Percentiles rank a stretch among this genome's conserved stretches.
Evolutionary conservation across 2,797 vertebrate genomes (phyloP).

Genomic region (Pangasius mekongensis): DNA sequence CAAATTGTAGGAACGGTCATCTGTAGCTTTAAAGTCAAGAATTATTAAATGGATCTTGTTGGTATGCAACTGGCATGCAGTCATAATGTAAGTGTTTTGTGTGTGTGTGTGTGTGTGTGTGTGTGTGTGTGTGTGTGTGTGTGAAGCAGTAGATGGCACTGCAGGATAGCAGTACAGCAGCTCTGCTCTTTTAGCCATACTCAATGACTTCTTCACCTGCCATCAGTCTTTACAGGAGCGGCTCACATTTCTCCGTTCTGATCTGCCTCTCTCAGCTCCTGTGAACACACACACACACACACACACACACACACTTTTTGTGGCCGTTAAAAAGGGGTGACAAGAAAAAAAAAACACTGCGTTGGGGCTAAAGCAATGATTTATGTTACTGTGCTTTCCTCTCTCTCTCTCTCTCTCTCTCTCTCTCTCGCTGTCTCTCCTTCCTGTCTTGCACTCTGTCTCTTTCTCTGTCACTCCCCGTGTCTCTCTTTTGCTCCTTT

Average conservation of each 20-base stretch:
- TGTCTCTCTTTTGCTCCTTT: background rate
- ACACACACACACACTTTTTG: conserved; percentile 47
- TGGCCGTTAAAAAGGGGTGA: conserved; percentile 62
- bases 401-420: conserved; percentile 11
- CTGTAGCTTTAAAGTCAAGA: no score
- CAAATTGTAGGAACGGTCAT: no score
- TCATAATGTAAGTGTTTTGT: background rate
- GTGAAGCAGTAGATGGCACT: conserved; percentile 61
- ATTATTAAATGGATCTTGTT: no score
- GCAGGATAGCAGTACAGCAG: conserved; percentile 38
- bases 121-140: background rate
- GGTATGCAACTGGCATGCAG: no score
- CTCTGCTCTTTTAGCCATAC: background rate
- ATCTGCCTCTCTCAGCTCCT: conserved; percentile 19
- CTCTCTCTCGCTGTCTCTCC: background rate
- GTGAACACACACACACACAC: conserved; percentile 33
- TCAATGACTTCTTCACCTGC: background rate
- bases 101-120: background rate
- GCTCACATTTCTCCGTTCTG: conserved; percentile 1
- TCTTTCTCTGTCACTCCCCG: background rate
- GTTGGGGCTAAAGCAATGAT: conserved; percentile 65
- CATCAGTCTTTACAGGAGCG: background rate
- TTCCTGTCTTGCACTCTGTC: background rate
- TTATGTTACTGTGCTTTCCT: conserved; percentile 60
- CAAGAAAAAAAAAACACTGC: conserved; percentile 54